These are phyloP conservation scores for Euproctis similis DNA, from an alignment of 2,888 invertebrate genomes.

Conservation along the genomic window DNA sequence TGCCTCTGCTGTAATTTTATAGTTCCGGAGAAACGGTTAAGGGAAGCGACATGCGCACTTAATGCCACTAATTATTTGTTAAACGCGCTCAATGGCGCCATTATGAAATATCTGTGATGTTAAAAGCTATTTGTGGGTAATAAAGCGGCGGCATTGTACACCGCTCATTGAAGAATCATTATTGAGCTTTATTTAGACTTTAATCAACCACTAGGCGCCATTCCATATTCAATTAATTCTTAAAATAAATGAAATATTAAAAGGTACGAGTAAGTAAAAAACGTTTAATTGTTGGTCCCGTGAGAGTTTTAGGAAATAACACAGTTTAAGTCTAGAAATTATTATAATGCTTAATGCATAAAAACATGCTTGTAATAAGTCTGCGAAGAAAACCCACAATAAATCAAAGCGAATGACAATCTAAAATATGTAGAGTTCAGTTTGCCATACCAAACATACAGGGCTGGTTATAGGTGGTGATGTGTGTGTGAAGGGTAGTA, in stretches of 20 bases:
- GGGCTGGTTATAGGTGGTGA: not conserved
- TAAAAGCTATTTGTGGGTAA: slow-evolving; percentile 19
- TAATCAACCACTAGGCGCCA: not conserved
- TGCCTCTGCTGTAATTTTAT: slow-evolving; percentile 52
- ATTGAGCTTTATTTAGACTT: slow-evolving; percentile 7
- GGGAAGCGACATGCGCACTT: slow-evolving; percentile 43
- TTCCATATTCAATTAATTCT: not conserved
- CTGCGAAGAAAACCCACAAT: too few relatives aligned
- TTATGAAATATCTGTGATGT: slow-evolving; percentile 43
- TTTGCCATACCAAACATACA: not conserved
- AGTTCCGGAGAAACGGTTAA: slow-evolving; percentile 61
- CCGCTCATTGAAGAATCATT: slow-evolving; percentile 15
- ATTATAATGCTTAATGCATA: too few relatives aligned
- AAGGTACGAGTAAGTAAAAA: too few relatives aligned
- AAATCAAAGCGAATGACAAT: too few relatives aligned
- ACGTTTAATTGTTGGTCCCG: too few relatives aligned
- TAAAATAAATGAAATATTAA: too few relatives aligned
- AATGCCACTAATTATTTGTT: slow-evolving; percentile 46
- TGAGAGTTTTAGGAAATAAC: too few relatives aligned
- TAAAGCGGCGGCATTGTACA: slow-evolving; percentile 11
- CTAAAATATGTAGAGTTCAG: not conserved
- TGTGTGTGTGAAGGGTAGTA: slow-evolving; percentile 1
- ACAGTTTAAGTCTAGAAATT: too few relatives aligned
- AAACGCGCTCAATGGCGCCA: slow-evolving; percentile 46
- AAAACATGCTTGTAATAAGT: too few relatives aligned